phyloP scores from a whole-genome alignment of 2,113 vertebrate species.

The Bubalus kerabau region DNA sequence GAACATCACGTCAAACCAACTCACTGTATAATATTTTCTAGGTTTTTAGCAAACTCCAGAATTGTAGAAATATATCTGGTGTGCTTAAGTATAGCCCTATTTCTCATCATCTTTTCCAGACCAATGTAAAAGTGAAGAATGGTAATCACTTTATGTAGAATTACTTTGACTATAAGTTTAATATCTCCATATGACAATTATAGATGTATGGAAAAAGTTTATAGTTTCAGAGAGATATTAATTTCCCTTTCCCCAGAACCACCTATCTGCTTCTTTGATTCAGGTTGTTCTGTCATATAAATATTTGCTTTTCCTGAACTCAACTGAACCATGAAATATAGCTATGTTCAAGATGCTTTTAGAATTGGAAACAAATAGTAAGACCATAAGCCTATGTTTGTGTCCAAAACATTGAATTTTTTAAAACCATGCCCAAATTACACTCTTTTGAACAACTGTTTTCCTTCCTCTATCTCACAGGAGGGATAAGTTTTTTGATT shows the following conservation, averaged over 20 bases:
- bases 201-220: neutral
- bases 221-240: neutral
- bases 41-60: neutral
- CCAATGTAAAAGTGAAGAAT: neutral
- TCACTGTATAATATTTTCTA: neutral
- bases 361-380: neutral
- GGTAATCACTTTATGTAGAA: neutral
- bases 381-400: neutral
- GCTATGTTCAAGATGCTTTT: neutral
- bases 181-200: neutral
- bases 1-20: neutral
- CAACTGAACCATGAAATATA: neutral
- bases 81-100: neutral
- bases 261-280: neutral
- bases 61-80: neutral
- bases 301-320: constrained; percentile 13
- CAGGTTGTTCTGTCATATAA: neutral
- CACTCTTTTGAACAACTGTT: neutral
- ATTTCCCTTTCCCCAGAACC: neutral
- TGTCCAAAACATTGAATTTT: neutral
- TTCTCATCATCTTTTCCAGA: neutral
- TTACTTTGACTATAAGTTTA: neutral
- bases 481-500: neutral
- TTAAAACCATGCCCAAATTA: neutral
- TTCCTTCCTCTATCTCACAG: neutral